These are phyloP conservation scores for Plecotus auritus DNA, from an alignment of 2,113 vertebrate genomes.

Conservation along the genomic window DNA sequence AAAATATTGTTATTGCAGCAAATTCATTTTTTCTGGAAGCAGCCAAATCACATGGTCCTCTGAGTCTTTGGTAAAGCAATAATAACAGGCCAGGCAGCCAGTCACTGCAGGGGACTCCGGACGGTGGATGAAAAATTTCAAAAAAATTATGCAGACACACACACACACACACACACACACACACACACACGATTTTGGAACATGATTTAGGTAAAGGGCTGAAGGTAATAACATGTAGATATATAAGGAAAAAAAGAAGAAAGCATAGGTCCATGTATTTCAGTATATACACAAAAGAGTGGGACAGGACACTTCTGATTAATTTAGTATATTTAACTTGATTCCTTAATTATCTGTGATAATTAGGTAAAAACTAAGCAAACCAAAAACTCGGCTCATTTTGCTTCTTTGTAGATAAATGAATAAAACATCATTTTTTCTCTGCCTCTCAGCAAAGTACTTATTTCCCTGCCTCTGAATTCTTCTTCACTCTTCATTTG, in stretches of 20 bases:
- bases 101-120: not conserved
- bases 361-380: not conserved
- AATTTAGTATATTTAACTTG: not conserved
- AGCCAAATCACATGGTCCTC: not conserved
- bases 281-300: not conserved
- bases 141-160: not conserved
- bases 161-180: too few species aligned
- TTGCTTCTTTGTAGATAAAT: not conserved
- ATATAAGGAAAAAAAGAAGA: not conserved
- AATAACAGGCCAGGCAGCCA: not conserved
- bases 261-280: not conserved
- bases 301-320: not conserved
- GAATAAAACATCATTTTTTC: not conserved
- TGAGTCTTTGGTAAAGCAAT: not conserved
- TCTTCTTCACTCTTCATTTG: not conserved
- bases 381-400: not conserved
- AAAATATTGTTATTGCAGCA: not conserved
- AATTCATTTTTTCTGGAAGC: conserved; percentile 45
- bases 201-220: not conserved
- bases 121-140: not conserved
- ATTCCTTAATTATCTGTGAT: not conserved
- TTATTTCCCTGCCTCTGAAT: not conserved
- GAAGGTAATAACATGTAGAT: not conserved
- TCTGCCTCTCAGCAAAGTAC: not conserved
- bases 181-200: not conserved